Evolutionary conservation across 2,113 vertebrate genomes (phyloP).

Genomic region (Atlantisia rogersi): DNA sequence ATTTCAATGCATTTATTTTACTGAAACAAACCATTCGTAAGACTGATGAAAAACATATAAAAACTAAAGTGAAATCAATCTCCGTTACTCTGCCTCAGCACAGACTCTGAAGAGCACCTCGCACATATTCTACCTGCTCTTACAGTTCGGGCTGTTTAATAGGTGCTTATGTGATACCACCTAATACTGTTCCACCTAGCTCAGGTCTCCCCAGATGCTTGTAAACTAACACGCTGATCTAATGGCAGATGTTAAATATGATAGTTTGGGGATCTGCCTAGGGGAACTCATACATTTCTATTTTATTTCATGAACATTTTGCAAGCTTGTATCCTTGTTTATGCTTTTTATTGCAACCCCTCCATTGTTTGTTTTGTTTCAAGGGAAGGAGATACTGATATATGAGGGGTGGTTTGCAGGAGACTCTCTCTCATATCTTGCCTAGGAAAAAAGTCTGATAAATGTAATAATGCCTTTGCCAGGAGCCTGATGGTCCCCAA

Average conservation of each 20-base stretch:
- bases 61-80: background rate
- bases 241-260: background rate
- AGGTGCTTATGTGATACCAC: background rate
- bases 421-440: background rate
- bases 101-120: background rate
- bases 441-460: background rate
- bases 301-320: conserved; percentile 33
- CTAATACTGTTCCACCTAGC: background rate
- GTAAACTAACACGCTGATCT: conserved; percentile 8
- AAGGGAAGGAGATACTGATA: conserved; percentile 1
- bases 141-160: background rate
- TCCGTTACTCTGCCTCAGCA: background rate
- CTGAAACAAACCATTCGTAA: background rate
- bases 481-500: background rate
- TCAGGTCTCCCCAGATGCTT: background rate
- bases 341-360: conserved; percentile 11
- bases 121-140: background rate
- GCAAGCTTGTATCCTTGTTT: background rate
- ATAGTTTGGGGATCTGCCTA: background rate
- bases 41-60: background rate
- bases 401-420: background rate
- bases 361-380: background rate
- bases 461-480: background rate
- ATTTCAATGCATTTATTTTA: background rate
- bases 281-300: conserved; percentile 1